These are phyloP conservation scores for Trigoniulus corallinus DNA, from an alignment of 1,140 invertebrate species.

Conservation along the genomic window DNA sequence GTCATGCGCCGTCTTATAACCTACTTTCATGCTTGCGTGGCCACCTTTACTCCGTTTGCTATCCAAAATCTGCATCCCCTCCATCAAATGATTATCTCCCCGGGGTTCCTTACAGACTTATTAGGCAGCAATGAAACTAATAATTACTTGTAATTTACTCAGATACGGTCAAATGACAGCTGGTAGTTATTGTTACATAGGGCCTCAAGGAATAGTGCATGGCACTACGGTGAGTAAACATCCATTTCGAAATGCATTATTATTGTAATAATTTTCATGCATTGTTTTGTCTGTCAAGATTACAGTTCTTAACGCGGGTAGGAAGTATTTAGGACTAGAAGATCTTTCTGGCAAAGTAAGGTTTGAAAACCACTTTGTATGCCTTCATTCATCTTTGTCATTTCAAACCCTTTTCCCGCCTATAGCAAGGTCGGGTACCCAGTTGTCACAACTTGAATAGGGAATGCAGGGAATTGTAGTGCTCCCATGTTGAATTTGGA, in stretches of 20 bases:
- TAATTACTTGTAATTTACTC: neutral
- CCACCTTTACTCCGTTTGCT: no score
- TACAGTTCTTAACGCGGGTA: constrained; percentile 45
- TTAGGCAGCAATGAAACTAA: neutral
- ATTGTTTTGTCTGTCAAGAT: constrained; percentile 31
- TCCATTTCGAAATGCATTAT: neutral
- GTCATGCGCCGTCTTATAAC: no score
- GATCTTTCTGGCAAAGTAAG: constrained; percentile 35
- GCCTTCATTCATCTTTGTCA: neutral
- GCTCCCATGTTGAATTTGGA: no score
- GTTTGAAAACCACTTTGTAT: constrained; percentile 2
- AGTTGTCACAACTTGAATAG: no score
- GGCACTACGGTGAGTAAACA: constrained; percentile 39
- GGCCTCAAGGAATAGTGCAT: constrained; percentile 52
- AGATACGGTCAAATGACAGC: constrained; percentile 39
- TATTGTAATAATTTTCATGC: neutral
- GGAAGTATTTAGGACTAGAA: constrained; percentile 36
- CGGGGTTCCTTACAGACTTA: no score
- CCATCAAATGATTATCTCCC: no score
- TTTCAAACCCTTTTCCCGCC: constrained; percentile 3
- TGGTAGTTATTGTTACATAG: constrained; percentile 52
- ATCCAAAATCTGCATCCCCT: no score
- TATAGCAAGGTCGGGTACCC: no score
- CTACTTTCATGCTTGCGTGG: no score
- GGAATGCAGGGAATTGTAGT: no score